Evolutionary conservation across 2,797 vertebrate genomes (phyloP).

Genomic region (Cuculus canorus): DNA sequence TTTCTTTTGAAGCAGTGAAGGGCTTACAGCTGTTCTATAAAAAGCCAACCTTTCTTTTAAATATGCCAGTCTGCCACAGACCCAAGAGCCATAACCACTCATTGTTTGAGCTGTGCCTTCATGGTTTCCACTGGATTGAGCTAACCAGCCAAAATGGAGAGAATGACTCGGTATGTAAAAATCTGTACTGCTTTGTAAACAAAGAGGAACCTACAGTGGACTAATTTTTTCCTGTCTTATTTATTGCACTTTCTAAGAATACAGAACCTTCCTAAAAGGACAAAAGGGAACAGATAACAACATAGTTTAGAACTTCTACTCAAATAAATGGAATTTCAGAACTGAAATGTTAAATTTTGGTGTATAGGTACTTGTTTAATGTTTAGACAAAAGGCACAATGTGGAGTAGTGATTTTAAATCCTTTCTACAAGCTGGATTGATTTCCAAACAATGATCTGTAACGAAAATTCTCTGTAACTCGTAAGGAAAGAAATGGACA

Average conservation of each 20-base stretch:
- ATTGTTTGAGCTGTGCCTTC: neutral
- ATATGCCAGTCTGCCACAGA: neutral
- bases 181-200: neutral
- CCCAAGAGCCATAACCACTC: neutral
- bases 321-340: neutral
- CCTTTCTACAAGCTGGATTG: too few species aligned
- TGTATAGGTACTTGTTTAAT: neutral
- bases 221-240: neutral
- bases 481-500: too few species aligned
- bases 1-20: neutral
- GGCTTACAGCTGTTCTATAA: neutral
- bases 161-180: neutral
- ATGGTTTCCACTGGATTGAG: neutral
- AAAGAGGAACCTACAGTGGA: neutral
- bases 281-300: neutral
- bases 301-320: neutral
- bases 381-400: neutral
- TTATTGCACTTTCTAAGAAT: neutral
- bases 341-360: neutral
- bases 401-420: too few species aligned
- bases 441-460: too few species aligned
- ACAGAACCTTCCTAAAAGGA: neutral
- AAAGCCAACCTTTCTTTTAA: neutral
- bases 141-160: neutral
- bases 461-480: too few species aligned